Evolutionary conservation across 2,113 vertebrate species (phyloP), one percentile per base, ranked within the genome.

Genomic region (Cololabis saira): DNA sequence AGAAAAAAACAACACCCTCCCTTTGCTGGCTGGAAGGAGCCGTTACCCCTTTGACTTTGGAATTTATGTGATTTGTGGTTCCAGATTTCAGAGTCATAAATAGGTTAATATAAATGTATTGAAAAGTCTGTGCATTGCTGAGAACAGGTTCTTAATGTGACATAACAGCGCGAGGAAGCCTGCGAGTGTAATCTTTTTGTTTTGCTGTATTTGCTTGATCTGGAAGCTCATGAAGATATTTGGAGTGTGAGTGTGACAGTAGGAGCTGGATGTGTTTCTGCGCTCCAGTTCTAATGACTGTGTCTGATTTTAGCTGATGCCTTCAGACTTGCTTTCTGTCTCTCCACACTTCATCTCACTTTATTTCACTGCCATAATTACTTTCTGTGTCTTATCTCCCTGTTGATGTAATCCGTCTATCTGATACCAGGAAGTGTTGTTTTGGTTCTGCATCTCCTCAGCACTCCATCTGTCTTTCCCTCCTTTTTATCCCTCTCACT

Each of bases 311-410:
- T 45, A 71, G 59, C 33, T 40, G 19, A 49, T 17, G 64, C 53
- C 13, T 30, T 51, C 7, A 1, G 30, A 45, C 53, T 50, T 24
- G 62, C 54, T 59, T 50, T 49, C 44, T 56, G 16, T 41, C 19
- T 58, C 52, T 24, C 10, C 51, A 57, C 73, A 62, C 64, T 55
- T 60, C 42, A 54, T 53, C 70, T 55, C 52, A 2, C 69, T 67
- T 57, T 61, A 57, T 67, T 77, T 61, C 47, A 41, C 27, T 4
- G 15, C 52, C 33, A 16, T 74, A 69, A 74, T 65, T 65, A 79
- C 59, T 64, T 64, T 60, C 37, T 57, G 33, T 37, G 27, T 65
- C 63, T 62, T 57, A 47, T 68, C 57, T 61, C 30, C 53, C 17
- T 47, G 48, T 21, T 54, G 53, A 72, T 78, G 59, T 63, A 56